Conservation (phyloP, 2,888 invertebrate genomes). For the Rambutsinella grinnellia region DNA sequence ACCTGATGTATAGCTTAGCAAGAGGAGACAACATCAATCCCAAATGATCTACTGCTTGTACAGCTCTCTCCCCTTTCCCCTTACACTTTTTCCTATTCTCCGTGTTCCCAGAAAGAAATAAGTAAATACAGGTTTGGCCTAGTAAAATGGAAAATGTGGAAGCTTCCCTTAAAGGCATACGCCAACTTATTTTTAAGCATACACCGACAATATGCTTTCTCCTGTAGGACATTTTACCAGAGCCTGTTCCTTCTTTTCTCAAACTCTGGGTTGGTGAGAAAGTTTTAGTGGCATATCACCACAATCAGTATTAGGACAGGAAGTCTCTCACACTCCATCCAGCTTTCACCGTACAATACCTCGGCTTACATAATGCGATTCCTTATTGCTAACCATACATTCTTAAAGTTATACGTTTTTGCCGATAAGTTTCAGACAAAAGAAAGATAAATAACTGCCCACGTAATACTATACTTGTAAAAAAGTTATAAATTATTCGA, state of each 20-base stretch:
- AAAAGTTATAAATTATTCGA: too few species aligned
- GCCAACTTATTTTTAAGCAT: background rate
- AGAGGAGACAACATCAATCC: constrained; percentile 61
- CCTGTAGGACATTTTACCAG: constrained; percentile 37
- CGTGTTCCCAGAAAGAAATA: constrained; percentile 17
- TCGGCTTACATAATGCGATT: too few species aligned
- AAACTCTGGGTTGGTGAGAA: too few species aligned
- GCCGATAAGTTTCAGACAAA: too few species aligned
- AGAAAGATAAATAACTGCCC: too few species aligned
- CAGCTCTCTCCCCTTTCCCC: constrained; percentile 23
- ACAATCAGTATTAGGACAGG: constrained; percentile 32
- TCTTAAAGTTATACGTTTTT: too few species aligned
- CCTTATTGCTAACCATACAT: too few species aligned
- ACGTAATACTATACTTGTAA: too few species aligned
- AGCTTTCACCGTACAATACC: constrained; percentile 34
- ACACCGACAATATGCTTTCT: background rate
- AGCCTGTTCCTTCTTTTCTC: too few species aligned
- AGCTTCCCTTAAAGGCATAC: constrained; percentile 21
- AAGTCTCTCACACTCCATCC: constrained; percentile 48
- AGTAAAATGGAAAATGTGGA: constrained; percentile 25
- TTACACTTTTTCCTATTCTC: background rate
- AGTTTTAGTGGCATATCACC: too few species aligned
- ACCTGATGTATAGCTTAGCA: constrained; percentile 53
- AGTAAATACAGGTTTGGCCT: constrained; percentile 20
- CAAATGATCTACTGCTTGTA: constrained; percentile 62